Evolutionary conservation across 2,888 invertebrate species (phyloP), one percentile per base, ranked within the genome.

Genomic region (Hipparchia sbordonii): DNA sequence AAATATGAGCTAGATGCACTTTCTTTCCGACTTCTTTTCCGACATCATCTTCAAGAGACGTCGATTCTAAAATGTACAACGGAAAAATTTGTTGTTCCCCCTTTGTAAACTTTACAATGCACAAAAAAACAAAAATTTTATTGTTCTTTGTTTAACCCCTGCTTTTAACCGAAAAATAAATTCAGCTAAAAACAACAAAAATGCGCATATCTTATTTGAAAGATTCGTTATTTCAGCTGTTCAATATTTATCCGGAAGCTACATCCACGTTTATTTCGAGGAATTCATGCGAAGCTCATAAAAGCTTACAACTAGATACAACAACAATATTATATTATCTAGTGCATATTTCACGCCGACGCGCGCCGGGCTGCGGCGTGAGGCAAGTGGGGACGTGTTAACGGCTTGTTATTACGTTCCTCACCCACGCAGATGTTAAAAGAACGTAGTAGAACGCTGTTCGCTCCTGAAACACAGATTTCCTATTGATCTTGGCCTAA

Each of bases 251-350:
- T 9, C 62, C 23, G 61, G 45, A 62, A 57, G 48, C 59, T 23
- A 45, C 39, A 9, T 10, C 51, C 52, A 10, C 46, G 23, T 68
- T 71, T 68, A 68, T 66, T 66, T 51, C 62, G 6, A 60, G 67
- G 70, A 69, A 69, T 61, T 72, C 65, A 71, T 68, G 13, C 33
- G 54, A 51, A 46, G 70, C 52, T 63, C 45, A 57, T 75, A 70
- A 73, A 75, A 72, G 45, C 70, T 71, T 78, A 78, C 77, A 78
- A 79, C 76, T 75, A 13, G 48, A 63, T 63, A 63, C 48, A 48
- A 48, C 13, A 46, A 72, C 62, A 67, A 74, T 76, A 71, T 65
- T 45, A 48, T 48, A 48, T 39, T 39, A 39, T 5, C 66, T 72
- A 70, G 72, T 71, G 61, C 56, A 72, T 72, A 57, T 68, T 61